Evolutionary conservation across 1,140 invertebrate species (phyloP).

Genomic region (Piezodorus guildinii): DNA sequence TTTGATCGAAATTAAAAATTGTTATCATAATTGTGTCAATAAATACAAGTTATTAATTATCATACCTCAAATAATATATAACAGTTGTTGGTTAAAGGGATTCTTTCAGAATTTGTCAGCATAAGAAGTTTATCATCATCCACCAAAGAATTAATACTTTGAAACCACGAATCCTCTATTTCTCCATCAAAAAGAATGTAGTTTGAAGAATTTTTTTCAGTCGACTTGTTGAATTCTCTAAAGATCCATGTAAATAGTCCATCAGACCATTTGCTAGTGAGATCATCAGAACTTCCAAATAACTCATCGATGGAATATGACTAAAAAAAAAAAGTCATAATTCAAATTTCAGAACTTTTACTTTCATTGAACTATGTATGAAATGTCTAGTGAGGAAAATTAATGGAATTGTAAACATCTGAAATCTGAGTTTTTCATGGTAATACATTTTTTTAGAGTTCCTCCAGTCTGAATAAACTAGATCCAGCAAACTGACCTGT

Average conservation of each 20-base stretch:
- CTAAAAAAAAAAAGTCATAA: slow-evolving; percentile 33
- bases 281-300: slow-evolving; percentile 73
- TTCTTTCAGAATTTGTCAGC: slow-evolving; percentile 78
- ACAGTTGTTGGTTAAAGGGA: slow-evolving; percentile 67
- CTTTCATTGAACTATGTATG: too few species aligned
- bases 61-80: slow-evolving; percentile 73
- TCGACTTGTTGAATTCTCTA: slow-evolving; percentile 70
- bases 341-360: background rate
- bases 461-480: too few species aligned
- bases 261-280: slow-evolving; percentile 82
- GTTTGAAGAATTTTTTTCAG: slow-evolving; percentile 51
- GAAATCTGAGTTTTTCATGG: too few species aligned
- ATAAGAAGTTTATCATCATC: slow-evolving; percentile 84
- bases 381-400: too few species aligned
- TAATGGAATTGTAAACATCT: too few species aligned
- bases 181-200: slow-evolving; percentile 88
- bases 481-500: too few species aligned
- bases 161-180: slow-evolving; percentile 85
- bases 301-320: slow-evolving; percentile 80
- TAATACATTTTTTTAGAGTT: too few species aligned
- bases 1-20: too few species aligned
- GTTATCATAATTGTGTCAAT: too few species aligned
- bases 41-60: background rate
- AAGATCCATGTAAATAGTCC: slow-evolving; percentile 82
- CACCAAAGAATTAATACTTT: slow-evolving; percentile 95